A percentile compares a stretch with the other conserved stretches of the same genome.
Evolutionary conservation across 2,113 vertebrate species (phyloP).

Genomic region (Sminthopsis crassicaudata): DNA sequence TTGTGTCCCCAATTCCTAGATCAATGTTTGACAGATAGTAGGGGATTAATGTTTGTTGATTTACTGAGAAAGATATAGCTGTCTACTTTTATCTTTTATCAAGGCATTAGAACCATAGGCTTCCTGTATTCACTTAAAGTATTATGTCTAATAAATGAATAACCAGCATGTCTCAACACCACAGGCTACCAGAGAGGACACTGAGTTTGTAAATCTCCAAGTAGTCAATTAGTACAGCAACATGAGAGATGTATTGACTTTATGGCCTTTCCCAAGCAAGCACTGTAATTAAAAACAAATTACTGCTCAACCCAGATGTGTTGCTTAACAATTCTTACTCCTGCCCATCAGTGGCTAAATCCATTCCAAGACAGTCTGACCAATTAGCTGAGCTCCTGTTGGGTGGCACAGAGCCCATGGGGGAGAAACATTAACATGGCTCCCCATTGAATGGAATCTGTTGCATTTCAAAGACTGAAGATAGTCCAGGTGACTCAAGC

Average conservation of each 20-base stretch:
- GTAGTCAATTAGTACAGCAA: conserved; percentile 67
- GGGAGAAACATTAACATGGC: conserved; percentile 34
- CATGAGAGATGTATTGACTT: conserved; percentile 69
- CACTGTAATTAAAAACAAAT: conserved; percentile 76
- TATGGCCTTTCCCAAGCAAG: conserved; percentile 71
- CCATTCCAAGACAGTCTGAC: conserved; percentile 61
- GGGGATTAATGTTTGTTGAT: neutral
- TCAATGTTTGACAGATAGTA: neutral
- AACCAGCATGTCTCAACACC: conserved; percentile 45
- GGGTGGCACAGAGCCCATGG: conserved; percentile 27
- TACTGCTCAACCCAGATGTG: conserved; percentile 51
- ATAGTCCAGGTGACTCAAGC: conserved; percentile 39
- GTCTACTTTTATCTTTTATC: conserved; percentile 46
- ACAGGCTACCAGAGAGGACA: conserved; percentile 45
- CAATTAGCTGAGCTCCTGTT: conserved; percentile 58
- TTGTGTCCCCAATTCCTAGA: neutral
- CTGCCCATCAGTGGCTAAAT: conserved; percentile 67
- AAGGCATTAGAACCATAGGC: conserved; percentile 30
- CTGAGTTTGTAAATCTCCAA: conserved; percentile 67
- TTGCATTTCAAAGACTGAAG: conserved; percentile 52
- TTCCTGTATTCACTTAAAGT: conserved; percentile 21
- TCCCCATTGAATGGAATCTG: conserved; percentile 34
- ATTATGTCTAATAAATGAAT: conserved; percentile 60
- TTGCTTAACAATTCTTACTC: conserved; percentile 48
- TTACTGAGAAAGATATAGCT: conserved; percentile 37